Base-by-base conservation (phyloP, 2,888 invertebrate genomes). In the Microctonus hyperodae region DNA sequence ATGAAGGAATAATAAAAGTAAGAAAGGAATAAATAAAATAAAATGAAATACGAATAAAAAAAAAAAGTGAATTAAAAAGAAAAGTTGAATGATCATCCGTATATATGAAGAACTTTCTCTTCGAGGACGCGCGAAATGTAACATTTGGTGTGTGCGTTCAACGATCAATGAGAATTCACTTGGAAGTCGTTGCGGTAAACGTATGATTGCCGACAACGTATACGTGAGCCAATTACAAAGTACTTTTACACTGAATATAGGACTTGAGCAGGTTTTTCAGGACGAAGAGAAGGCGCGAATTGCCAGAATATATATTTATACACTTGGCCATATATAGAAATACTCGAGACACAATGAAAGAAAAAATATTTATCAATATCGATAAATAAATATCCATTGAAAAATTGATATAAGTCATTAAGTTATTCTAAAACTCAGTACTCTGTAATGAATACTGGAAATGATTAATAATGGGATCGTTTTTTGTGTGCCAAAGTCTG, bases 121-220 rank as follows among this genome's bases (percentile, higher is more conserved):
- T 44, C 44, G 44, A 20, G 20, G 44, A 44, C 44, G 44, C 16
- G 44, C 44, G 16, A 44, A 44, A 44, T 44, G 9, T 44, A 44
- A 16, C 7, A 44, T 33, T 56, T 56, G 56, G 56, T 56, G 5
- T 33, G 7, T 28, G 16, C 44, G n/a, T n/a, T n/a, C 44, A 16
- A 56, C 56, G 56, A 56, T 56, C 56, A 56, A 56, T 56, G 56
- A 35, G 22, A 56, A 33, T 31, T n/a, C 31, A 56, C 10, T 56
- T 13, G 16, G 56, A 56, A 44, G 16, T 56, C 10, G 56, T 35
- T 35, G 56, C 33, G 31, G 56, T 35, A 56, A 56, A 56, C 33
- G 56, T 56, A 56, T 33, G 56, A 56, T 56, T 22, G 33, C 33
- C 53, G 16, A 44, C 16, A 44, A 16, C 56, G 22, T 35, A 56